Evolutionary conservation across 2,113 vertebrate species (phyloP).

Genomic region (Mustelus asterias): DNA sequence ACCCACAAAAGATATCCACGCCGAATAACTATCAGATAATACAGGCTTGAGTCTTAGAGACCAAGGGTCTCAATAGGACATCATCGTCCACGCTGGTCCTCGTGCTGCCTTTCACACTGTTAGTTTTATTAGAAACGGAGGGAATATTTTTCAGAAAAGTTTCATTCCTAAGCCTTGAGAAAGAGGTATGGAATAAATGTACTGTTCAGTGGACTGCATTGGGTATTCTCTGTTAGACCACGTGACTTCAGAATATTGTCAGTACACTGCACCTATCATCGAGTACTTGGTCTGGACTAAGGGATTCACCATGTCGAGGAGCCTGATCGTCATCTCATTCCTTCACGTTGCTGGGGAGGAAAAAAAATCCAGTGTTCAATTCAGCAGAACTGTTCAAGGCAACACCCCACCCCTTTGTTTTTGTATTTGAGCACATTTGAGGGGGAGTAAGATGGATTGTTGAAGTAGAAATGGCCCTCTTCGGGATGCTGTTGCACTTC

Average conservation of each 20-base stretch:
- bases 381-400: background rate
- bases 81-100: conserved; percentile 8
- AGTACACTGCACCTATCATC: background rate
- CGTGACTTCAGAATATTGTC: background rate
- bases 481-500: conserved; percentile 6
- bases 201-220: conserved; percentile 3
- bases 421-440: background rate
- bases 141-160: background rate
- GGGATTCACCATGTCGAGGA: background rate
- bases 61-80: conserved; percentile 21
- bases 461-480: background rate
- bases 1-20: background rate
- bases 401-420: background rate
- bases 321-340: background rate
- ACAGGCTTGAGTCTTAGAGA: background rate
- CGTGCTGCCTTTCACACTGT: conserved; percentile 2
- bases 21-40: conserved; percentile 24
- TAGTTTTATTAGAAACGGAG: conserved; percentile 26
- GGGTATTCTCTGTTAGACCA: conserved; percentile 2
- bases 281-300: background rate
- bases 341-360: background rate
- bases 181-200: conserved; percentile 15
- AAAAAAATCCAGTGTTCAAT: background rate
- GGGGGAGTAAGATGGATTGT: background rate
- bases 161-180: background rate